These are phyloP conservation scores for Orchestes rusci DNA, from an alignment of 2,888 invertebrate genomes.

Conservation along the genomic window DNA sequence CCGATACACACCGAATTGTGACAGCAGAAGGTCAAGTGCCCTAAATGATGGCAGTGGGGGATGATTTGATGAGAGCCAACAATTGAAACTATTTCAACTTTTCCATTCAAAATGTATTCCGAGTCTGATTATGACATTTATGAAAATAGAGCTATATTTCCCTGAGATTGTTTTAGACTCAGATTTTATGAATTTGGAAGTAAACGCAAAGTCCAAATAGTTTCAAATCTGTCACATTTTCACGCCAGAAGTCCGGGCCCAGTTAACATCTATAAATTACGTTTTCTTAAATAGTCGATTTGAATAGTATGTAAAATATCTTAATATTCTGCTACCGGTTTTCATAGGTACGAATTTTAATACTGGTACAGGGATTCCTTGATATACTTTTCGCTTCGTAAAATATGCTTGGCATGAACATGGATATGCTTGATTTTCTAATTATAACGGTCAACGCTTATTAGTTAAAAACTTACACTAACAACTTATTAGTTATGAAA, in stretches of 20 bases:
- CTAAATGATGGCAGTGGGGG: slow-evolving; percentile 19
- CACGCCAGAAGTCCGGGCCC: slow-evolving; percentile 9
- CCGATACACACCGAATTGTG: slow-evolving; percentile 1
- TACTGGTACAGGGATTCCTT: slow-evolving; percentile 35
- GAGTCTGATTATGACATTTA: slow-evolving; percentile 21
- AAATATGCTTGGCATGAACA: slow-evolving; percentile 21
- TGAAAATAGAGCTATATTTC: slow-evolving; percentile 23
- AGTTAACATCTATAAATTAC: too few relatives aligned
- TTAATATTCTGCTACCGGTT: slow-evolving; percentile 19
- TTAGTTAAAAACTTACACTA: slow-evolving; percentile 21
- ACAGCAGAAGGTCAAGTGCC: not conserved
- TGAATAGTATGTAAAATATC: slow-evolving; percentile 16
- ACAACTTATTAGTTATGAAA: slow-evolving; percentile 21
- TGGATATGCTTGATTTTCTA: slow-evolving; percentile 21
- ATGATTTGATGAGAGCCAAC: too few relatives aligned
- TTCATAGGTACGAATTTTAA: slow-evolving; percentile 45
- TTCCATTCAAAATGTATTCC: slow-evolving; percentile 18
- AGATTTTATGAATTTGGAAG: slow-evolving; percentile 10
- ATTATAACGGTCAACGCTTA: slow-evolving; percentile 22
- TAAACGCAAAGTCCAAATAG: too few relatives aligned
- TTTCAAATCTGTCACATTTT: too few relatives aligned
- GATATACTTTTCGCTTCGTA: slow-evolving; percentile 17
- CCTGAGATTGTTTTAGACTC: slow-evolving; percentile 24
- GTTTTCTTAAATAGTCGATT: slow-evolving; percentile 10
- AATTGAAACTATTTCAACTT: too few relatives aligned